Percentiles rank a stretch among this genome's conserved stretches.
Evolutionary conservation across 1,140 invertebrate genomes (phyloP).

Genomic region (Bombus pyrosoma): DNA sequence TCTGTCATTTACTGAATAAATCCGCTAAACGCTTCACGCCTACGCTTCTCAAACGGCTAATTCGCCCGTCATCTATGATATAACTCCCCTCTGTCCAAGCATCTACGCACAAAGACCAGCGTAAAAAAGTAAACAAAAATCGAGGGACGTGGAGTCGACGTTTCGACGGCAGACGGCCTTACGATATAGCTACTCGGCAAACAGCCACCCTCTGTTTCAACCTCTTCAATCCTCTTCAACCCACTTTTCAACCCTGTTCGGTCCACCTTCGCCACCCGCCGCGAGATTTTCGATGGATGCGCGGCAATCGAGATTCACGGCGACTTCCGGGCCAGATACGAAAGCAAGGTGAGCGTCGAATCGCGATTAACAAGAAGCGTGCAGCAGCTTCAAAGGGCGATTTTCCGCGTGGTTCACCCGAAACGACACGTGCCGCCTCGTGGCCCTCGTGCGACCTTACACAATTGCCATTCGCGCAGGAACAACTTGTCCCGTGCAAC

Average conservation of each 20-base stretch:
- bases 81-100: neutral
- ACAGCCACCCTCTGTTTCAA: conserved; percentile 35
- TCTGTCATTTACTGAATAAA: neutral
- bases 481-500: conserved; percentile 45
- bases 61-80: neutral
- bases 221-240: neutral
- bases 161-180: conserved; percentile 47
- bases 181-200: conserved; percentile 62
- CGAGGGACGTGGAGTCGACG: conserved; percentile 39
- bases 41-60: neutral
- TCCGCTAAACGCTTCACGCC: neutral
- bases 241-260: too few species aligned
- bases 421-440: conserved; percentile 61
- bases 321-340: conserved; percentile 54
- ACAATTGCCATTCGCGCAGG: conserved; percentile 34
- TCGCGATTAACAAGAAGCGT: conserved; percentile 66
- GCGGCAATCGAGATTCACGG: conserved; percentile 42
- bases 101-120: neutral
- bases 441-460: conserved; percentile 60
- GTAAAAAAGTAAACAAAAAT: conserved; percentile 36
- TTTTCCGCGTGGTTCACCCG: conserved; percentile 71
- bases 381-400: conserved; percentile 70
- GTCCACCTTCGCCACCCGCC: neutral
- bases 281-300: conserved; percentile 60
- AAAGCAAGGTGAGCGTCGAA: conserved; percentile 68